Evolutionary conservation across 2,888 invertebrate species (phyloP).

Genomic region (Campaea margaritaria): DNA sequence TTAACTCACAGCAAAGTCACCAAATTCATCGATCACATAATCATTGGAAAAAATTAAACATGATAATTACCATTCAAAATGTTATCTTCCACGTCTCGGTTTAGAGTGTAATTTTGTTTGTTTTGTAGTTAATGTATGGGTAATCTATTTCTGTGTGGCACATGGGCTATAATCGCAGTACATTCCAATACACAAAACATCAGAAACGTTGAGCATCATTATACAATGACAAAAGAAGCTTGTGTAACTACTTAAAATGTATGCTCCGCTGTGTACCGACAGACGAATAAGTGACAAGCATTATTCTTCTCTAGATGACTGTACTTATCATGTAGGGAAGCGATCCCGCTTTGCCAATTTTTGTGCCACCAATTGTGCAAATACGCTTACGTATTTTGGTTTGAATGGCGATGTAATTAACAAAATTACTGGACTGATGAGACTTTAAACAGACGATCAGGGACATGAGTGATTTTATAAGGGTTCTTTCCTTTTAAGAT

Average conservation of each 20-base stretch:
- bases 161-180: conserved; percentile 67
- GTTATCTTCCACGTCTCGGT: background rate
- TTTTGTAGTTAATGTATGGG: conserved; percentile 23
- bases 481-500: too few relatives aligned
- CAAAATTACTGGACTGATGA: too few relatives aligned
- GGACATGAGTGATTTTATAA: too few relatives aligned
- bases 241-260: conserved; percentile 80
- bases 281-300: conserved; percentile 49
- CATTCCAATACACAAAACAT: conserved; percentile 80
- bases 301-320: too few relatives aligned
- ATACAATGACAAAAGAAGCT: conserved; percentile 83
- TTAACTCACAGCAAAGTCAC: conserved; percentile 44
- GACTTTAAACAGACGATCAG: too few relatives aligned
- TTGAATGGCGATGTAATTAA: too few relatives aligned
- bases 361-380: too few relatives aligned
- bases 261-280: conserved; percentile 65
- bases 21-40: conserved; percentile 59
- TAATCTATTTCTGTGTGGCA: conserved; percentile 33
- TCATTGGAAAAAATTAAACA: background rate
- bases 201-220: conserved; percentile 75
- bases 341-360: too few relatives aligned
- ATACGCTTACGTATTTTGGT: too few relatives aligned
- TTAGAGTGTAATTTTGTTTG: conserved; percentile 10
- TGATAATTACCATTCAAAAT: background rate
- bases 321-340: too few relatives aligned